Percentiles rank a stretch among this genome's conserved stretches.
Evolutionary conservation across 2,797 vertebrate genomes (phyloP).

Genomic region (Xyrichtys novacula): DNA sequence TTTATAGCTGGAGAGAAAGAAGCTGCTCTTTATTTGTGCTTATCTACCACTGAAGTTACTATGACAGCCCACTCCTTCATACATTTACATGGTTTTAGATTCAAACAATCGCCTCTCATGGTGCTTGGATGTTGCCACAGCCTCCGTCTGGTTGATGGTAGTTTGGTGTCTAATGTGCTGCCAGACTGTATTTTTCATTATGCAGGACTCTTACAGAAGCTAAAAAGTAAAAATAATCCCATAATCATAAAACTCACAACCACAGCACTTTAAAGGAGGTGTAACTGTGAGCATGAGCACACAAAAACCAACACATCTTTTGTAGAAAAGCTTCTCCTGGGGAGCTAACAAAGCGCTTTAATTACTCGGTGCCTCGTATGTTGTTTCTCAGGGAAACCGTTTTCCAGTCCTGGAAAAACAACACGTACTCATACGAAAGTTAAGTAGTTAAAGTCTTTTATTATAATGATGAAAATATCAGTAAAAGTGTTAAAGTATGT

Average conservation of each 20-base stretch:
- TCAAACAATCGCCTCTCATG: slow-evolving; percentile 6
- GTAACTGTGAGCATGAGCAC: slow-evolving; percentile 2
- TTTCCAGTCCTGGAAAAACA: not conserved
- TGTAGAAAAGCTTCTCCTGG: not conserved
- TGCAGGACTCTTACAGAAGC: not conserved
- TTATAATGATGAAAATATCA: no score
- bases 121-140: not conserved
- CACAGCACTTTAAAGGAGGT: slow-evolving; percentile 10
- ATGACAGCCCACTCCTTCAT: not conserved
- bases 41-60: not conserved
- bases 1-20: slow-evolving; percentile 13
- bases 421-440: no score
- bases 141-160: slow-evolving; percentile 13
- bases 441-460: no score
- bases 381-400: slow-evolving; percentile 8
- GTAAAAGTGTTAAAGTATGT: not conserved
- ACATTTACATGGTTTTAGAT: not conserved
- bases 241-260: slow-evolving; percentile 27
- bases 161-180: slow-evolving; percentile 14
- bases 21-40: not conserved
- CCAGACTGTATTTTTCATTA: slow-evolving; percentile 24
- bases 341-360: slow-evolving; percentile 9
- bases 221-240: slow-evolving; percentile 24
- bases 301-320: not conserved
- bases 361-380: not conserved